Percentiles rank a stretch among this genome's conserved stretches.
Evolutionary conservation across 2,888 invertebrate species (phyloP).

Genomic region (Amphipoea oculea): DNA sequence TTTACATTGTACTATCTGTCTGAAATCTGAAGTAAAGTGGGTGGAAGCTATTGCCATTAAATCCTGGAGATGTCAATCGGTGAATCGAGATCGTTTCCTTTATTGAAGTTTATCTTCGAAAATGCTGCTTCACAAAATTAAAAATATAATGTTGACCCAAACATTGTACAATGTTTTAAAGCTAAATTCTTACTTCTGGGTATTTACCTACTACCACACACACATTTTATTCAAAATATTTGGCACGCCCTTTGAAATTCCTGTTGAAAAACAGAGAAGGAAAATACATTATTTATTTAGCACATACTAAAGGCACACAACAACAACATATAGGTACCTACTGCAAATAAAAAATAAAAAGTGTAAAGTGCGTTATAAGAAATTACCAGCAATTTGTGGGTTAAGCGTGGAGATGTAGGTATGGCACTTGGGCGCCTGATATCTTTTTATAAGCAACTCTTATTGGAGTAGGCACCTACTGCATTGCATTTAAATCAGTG

Average conservation of each 20-base stretch:
- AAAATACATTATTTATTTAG: background rate
- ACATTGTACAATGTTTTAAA: too few relatives aligned
- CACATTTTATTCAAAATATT: too few relatives aligned
- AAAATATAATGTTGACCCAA: too few relatives aligned
- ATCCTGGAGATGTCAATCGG: too few relatives aligned
- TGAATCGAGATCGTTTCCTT: too few relatives aligned
- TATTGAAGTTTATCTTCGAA: too few relatives aligned
- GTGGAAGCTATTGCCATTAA: too few relatives aligned
- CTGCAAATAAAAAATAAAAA: background rate
- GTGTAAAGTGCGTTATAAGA: background rate
- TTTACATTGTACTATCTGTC: too few relatives aligned
- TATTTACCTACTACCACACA: too few relatives aligned
- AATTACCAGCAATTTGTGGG: background rate
- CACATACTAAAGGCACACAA: background rate
- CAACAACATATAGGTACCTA: background rate
- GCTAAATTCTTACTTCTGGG: too few relatives aligned
- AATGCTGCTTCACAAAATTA: too few relatives aligned
- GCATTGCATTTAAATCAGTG: background rate
- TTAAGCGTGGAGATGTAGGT: background rate
- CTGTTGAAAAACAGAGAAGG: background rate
- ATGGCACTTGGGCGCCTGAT: constrained; percentile 5
- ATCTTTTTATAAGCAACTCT: background rate
- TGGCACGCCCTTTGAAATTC: background rate
- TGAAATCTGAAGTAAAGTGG: too few relatives aligned
- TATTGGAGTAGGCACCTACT: background rate